Conservation (phyloP, 2,888 invertebrate genomes). For the Noctua janthe region DNA sequence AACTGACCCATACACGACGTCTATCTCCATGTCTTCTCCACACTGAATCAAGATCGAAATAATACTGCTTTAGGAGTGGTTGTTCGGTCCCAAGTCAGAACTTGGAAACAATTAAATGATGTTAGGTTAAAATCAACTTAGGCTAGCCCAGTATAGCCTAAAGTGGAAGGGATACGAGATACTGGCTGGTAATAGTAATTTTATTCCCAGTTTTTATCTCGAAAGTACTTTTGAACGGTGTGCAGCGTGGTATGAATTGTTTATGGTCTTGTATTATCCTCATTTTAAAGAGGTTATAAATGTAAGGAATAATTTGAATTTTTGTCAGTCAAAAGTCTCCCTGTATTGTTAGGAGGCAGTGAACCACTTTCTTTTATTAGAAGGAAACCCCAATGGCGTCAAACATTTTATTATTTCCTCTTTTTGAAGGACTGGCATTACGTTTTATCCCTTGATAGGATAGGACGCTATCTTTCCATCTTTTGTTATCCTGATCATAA, state of each 20-base stretch:
- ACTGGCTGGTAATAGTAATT: constrained; percentile 24
- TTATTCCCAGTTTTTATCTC: constrained; percentile 11
- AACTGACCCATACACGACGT: not conserved
- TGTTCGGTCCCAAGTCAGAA: constrained; percentile 15
- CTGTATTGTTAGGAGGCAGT: not conserved
- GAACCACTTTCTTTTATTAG: not conserved
- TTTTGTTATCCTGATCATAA: not conserved
- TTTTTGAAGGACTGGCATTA: not conserved
- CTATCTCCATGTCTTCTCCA: not conserved
- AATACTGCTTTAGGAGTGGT: not conserved
- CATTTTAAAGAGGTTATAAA: not conserved
- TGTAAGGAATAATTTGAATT: not conserved
- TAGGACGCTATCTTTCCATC: not conserved
- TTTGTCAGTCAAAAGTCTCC: not conserved
- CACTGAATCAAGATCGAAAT: not conserved
- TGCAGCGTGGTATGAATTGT: constrained; percentile 23
- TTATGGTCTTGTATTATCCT: constrained; percentile 15
- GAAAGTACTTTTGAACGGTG: not conserved
- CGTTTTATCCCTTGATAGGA: not conserved
- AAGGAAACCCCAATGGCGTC: not conserved
- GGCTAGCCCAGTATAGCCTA: not conserved
- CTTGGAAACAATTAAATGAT: constrained; percentile 49
- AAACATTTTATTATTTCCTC: not conserved
- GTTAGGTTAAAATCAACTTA: constrained; percentile 44
- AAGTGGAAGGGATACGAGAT: constrained; percentile 13